These are phyloP conservation scores for Apis mellifera DNA, from an alignment of 1,140 invertebrate genomes.

Conservation along the genomic window Amel_HAv3.1 CM009937.2:6476501-6477000, in stretches of 20 bases:
- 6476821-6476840: not conserved
- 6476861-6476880: not conserved
- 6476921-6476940: too few relatives aligned
- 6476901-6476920: too few relatives aligned
- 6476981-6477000: too few relatives aligned
- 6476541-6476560: too few relatives aligned
- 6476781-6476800: not conserved
- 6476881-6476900: not conserved
- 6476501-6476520: too few relatives aligned
- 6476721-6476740: conserved; percentile 13
- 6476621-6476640: not conserved
- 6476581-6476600: not conserved
- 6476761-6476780: not conserved
- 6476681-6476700: conserved; percentile 29
- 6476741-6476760: not conserved
- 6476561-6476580: not conserved
- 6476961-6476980: too few relatives aligned
- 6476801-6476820: too few relatives aligned
- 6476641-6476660: not conserved
- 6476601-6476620: not conserved
- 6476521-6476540: too few relatives aligned
- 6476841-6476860: not conserved
- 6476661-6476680: conserved; percentile 18
- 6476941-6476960: too few relatives aligned
- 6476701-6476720: conserved; percentile 31